A percentile compares a stretch with the other conserved stretches of the same genome.
Conservation (phyloP, 2,797 vertebrate genomes). For the Pachyuromys duprasi region DNA sequence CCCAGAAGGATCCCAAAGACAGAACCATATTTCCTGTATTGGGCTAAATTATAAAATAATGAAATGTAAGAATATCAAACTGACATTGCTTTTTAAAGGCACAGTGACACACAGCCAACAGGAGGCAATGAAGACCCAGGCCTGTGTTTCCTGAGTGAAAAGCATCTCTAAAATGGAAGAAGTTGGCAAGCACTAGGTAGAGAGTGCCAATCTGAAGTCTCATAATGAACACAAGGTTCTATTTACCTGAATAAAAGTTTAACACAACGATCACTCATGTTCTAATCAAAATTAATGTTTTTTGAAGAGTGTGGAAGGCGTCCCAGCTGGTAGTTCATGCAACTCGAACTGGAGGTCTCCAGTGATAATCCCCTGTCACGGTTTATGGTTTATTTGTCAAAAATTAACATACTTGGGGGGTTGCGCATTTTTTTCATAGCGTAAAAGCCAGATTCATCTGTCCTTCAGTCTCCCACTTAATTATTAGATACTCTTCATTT, state of each 20-base stretch:
- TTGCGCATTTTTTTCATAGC: constrained; percentile 49
- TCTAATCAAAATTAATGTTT: constrained; percentile 74
- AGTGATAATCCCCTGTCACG: constrained; percentile 60
- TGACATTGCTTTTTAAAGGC: constrained; percentile 11
- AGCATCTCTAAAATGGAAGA: constrained; percentile 17
- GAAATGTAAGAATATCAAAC: neutral
- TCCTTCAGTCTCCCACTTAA: constrained; percentile 72
- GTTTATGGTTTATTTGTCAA: constrained; percentile 75
- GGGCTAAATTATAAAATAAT: constrained; percentile 43
- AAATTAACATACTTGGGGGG: constrained; percentile 74
- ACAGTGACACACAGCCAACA: neutral
- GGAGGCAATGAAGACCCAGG: neutral
- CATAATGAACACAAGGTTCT: constrained; percentile 19
- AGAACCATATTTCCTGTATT: neutral
- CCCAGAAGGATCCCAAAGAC: constrained; percentile 46
- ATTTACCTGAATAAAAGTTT: constrained; percentile 54
- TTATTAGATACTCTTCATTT: constrained; percentile 74
- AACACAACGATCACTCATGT: constrained; percentile 67
- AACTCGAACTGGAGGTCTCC: constrained; percentile 62
- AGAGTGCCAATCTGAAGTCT: constrained; percentile 48
- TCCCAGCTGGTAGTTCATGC: constrained; percentile 68
- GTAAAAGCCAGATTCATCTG: constrained; percentile 65
- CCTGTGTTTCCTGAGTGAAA: constrained; percentile 10
- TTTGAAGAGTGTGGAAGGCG: constrained; percentile 68
- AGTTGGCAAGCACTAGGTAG: neutral